Conservation (phyloP, 2,113 vertebrate species). For the Isichthys henryi region DNA sequence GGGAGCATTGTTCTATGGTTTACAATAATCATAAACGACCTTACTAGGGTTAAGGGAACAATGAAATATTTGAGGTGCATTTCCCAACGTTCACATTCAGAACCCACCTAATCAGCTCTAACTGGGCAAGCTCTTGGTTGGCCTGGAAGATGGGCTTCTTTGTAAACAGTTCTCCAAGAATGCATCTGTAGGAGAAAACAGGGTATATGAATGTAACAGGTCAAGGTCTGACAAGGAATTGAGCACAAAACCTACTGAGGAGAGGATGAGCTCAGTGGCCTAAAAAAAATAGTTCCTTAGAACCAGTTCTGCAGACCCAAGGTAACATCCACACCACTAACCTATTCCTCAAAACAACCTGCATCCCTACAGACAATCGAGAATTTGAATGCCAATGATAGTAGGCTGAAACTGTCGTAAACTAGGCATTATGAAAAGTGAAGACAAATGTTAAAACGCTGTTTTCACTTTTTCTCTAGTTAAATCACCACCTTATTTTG, state of each 20-base stretch:
- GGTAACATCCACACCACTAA: neutral
- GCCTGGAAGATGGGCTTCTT: slow-evolving; percentile 99
- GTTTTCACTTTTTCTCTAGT: neutral
- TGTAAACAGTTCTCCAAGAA: slow-evolving; percentile 94
- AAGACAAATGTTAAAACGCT: neutral
- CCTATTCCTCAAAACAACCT: neutral
- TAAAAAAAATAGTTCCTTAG: neutral
- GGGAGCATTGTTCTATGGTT: neutral
- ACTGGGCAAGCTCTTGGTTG: slow-evolving; percentile 93
- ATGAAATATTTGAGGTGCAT: neutral
- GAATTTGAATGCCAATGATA: neutral
- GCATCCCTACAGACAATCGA: neutral
- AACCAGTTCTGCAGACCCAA: neutral
- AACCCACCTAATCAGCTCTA: slow-evolving; percentile 93
- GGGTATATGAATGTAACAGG: neutral
- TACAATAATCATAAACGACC: neutral
- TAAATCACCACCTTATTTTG: neutral
- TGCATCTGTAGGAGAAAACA: slow-evolving; percentile 71
- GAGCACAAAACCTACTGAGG: neutral
- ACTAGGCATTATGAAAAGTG: neutral
- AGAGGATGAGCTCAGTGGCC: neutral
- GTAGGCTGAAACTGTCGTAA: neutral
- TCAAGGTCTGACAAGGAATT: neutral
- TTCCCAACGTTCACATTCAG: neutral
- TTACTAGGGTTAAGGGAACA: neutral